Evolutionary conservation across 2,113 vertebrate species (phyloP).

Genomic region (human (Homo sapiens)): DNA sequence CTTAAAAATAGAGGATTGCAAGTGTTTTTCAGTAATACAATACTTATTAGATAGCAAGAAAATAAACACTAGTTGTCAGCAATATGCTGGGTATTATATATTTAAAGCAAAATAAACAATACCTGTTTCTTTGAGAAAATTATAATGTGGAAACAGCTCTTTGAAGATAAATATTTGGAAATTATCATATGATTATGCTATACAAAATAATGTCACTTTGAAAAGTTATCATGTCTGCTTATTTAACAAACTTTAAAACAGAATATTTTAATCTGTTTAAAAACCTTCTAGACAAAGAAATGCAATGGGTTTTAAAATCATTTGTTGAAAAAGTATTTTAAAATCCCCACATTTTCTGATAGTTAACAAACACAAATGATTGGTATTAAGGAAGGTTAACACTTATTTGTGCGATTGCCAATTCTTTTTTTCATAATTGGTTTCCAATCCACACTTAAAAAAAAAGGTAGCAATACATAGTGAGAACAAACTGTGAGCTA

Average conservation of each 20-base stretch:
- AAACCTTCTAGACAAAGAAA: neutral
- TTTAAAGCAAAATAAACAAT: neutral
- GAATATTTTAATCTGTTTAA: slow-evolving; percentile 4
- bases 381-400: neutral
- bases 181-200: neutral
- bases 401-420: neutral
- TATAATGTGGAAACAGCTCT: neutral
- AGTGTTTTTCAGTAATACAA: neutral
- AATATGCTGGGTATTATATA: neutral
- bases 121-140: neutral
- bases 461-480: neutral
- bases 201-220: neutral
- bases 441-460: neutral
- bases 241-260: slow-evolving; percentile 14
- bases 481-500: neutral
- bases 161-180: neutral
- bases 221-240: neutral
- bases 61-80: neutral
- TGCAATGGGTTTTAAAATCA: neutral
- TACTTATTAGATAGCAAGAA: neutral
- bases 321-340: neutral
- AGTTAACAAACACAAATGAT: neutral
- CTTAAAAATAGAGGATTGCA: neutral
- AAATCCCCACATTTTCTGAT: neutral
- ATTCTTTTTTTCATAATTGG: neutral